These are phyloP conservation scores for Panulirus ornatus DNA, from an alignment of 1,140 invertebrate species.

Conservation along the genomic window DNA sequence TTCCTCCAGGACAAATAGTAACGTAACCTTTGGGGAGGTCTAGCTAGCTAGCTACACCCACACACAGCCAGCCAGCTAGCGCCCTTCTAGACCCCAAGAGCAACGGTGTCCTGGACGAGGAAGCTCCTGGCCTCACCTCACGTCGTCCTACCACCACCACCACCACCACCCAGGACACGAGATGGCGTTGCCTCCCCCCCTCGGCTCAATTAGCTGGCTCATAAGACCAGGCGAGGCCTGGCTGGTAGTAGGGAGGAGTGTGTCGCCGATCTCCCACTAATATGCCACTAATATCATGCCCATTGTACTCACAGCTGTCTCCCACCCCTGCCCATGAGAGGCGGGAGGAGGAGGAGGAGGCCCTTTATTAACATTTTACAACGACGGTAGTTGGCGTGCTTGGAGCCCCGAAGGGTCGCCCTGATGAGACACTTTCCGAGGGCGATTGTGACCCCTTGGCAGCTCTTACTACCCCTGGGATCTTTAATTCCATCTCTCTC, in stretches of 20 bases:
- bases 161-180: too few relatives aligned
- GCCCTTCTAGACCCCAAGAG: too few relatives aligned
- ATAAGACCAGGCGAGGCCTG: not conserved
- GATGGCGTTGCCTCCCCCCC: too few relatives aligned
- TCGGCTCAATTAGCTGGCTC: not conserved
- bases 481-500: not conserved
- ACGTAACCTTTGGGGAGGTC: too few relatives aligned
- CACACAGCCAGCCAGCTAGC: too few relatives aligned
- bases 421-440: not conserved
- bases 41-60: too few relatives aligned
- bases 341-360: too few relatives aligned
- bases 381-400: not conserved
- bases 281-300: conserved; percentile 32
- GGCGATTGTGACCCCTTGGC: not conserved
- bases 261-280: not conserved
- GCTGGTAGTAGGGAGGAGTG: not conserved
- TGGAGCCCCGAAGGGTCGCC: not conserved
- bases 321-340: not conserved
- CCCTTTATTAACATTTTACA: conserved; percentile 33
- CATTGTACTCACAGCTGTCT: conserved; percentile 23
- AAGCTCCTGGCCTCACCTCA: too few relatives aligned
- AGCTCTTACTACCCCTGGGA: not conserved
- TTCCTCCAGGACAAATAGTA: too few relatives aligned
- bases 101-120: too few relatives aligned
- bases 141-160: too few relatives aligned